phyloP scores from a whole-genome alignment of 2,797 vertebrate genomes.

The Selene dorsalis region DNA sequence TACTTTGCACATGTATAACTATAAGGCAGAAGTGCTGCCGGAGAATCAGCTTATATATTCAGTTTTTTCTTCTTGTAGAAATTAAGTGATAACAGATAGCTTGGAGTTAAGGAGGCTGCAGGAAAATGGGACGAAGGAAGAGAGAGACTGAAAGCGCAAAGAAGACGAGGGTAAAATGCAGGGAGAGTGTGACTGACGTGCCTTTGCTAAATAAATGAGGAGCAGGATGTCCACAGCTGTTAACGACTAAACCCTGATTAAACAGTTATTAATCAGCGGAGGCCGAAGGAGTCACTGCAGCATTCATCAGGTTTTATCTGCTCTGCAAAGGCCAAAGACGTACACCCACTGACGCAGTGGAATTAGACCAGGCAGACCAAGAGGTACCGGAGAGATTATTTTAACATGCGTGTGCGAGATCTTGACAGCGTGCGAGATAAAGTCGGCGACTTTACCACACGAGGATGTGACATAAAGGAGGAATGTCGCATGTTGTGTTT shows the following conservation, averaged over 20 bases:
- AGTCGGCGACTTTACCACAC: neutral
- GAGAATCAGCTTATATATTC: neutral
- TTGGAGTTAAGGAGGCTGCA: neutral
- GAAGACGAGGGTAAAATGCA: slow-evolving; percentile 15
- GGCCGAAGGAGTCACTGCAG: slow-evolving; percentile 45
- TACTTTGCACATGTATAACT: neutral
- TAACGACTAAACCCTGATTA: slow-evolving; percentile 74
- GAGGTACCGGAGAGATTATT: slow-evolving; percentile 1
- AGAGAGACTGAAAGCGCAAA: neutral
- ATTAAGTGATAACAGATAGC: neutral
- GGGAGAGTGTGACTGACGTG: slow-evolving; percentile 52
- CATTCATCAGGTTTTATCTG: slow-evolving; percentile 65
- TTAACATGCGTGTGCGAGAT: neutral
- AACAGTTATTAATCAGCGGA: slow-evolving; percentile 75
- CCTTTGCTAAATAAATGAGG: slow-evolving; percentile 66
- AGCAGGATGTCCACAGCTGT: slow-evolving; percentile 72
- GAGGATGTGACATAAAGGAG: neutral
- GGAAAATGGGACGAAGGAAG: neutral
- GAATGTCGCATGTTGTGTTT: slow-evolving; percentile 20
- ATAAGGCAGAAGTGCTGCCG: neutral
- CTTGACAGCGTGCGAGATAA: neutral
- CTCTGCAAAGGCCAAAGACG: slow-evolving; percentile 41
- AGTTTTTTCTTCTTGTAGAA: neutral
- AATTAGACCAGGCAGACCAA: slow-evolving; percentile 14
- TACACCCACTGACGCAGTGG: neutral